Base-by-base conservation (phyloP, 2,888 invertebrate genomes). In the Leucophora obtusa region DNA sequence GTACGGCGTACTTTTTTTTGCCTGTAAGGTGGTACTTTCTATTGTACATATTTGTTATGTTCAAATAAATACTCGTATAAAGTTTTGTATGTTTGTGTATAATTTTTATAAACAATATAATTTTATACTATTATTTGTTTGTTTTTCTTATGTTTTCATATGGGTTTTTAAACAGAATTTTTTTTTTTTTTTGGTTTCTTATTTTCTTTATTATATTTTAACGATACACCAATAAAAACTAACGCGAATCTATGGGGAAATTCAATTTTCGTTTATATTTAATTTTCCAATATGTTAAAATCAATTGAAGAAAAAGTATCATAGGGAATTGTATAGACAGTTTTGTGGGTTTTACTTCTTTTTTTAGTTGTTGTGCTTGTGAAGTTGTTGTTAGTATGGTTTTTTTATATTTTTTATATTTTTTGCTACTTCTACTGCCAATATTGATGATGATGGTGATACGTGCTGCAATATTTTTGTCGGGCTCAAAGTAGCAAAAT, bases 231-330 rank as follows among this genome's bases (percentile, higher is more conserved):
- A 35, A 81, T 60, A 73, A 73, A 69, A 77, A 70, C 77, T 66
- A 74, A 81, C 73, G 70, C 73, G 77, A 77, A 63, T 77, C 81
- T 71, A 62, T 81, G 81, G 81, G 81, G 81, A 81, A 81, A 77
- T 81, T 77, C 73, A 81, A 81, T 81, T 81, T 77, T 81, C 82
- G 75, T 82, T 82, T 82, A 75, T 82, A 82, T 82, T 82, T 82
- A 78, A 79, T 82, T 78, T 78, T 79, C 78, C 78, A 82, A 78
- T 79, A 82, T 79, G 79, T 82, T 79, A 78, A 82, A 82, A 82
- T 82, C 75, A 82, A 82, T 75, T 75, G 74, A 72, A 79, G 79
- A 68, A 79, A 78, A 79, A 78, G 71, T 79, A 82, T 82, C 72
- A 56, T 47, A 68, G 75, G 78, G 79, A 75, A 82, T 82, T 72